These are phyloP conservation scores for Anguilla anguilla DNA, from an alignment of 2,797 vertebrate species.

Conservation along the genomic window DNA sequence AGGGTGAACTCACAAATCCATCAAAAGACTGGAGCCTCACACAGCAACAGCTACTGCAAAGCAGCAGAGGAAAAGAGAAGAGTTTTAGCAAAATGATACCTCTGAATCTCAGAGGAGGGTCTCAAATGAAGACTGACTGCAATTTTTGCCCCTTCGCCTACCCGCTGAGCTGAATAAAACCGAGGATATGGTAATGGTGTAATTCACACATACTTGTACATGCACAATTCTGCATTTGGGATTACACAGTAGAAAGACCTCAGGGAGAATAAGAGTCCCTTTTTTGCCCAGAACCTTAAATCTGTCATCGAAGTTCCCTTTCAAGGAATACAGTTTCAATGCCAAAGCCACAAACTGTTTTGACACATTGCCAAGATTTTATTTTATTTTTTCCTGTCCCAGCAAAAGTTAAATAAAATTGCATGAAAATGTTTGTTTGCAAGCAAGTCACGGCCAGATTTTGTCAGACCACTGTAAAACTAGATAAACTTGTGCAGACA, in stretches of 20 bases:
- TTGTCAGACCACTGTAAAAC: not conserved
- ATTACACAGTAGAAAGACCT: not conserved
- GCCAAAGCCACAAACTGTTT: not conserved
- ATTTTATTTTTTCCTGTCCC: not conserved
- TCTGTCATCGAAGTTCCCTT: not conserved
- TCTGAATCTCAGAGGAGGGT: not conserved
- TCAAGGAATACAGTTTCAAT: not conserved
- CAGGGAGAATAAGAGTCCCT: not conserved
- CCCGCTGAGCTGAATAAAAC: not conserved
- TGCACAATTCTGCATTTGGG: not conserved
- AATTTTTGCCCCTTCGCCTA: not conserved
- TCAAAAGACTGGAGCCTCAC: not conserved
- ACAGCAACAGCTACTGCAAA: not conserved
- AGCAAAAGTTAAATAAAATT: not conserved
- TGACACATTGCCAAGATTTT: not conserved
- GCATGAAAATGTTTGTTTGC: not conserved
- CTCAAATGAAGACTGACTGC: not conserved
- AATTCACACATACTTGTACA: not conserved
- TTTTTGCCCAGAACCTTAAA: not conserved
- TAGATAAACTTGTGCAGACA: not conserved
- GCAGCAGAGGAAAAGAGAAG: not conserved
- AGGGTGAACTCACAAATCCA: not conserved
- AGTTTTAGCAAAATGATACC: not conserved
- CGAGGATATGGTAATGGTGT: not conserved
- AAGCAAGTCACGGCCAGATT: not conserved